Base-by-base conservation (phyloP, 2,113 vertebrate genomes). In the Brachypteracias leptosomus region DNA sequence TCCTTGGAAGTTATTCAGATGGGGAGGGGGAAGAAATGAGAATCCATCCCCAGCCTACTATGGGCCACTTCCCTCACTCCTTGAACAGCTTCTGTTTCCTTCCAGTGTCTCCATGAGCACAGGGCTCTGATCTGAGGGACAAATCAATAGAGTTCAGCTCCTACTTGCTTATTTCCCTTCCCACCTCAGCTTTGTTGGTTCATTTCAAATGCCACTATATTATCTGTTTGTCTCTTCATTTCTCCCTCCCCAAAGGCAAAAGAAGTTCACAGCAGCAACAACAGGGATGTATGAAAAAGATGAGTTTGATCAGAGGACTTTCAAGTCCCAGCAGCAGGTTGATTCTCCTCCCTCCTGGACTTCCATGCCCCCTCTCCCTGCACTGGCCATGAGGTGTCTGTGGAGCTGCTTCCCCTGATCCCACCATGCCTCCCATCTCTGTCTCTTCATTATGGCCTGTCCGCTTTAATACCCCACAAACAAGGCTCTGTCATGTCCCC, bases 301-400 rank as follows among this genome's bases (percentile, higher is more conserved):
- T 97, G 82, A 35, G 77, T 70, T 85, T 85, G 90, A 95, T 96
- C 90, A 89, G 73, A 92, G 86, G 89, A 67, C 47, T 61, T 73
- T 95, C 96, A 72, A 78, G 91, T 75, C 93, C 72, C 74, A 76
- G 46, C 89, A 68, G 70, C 76, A 94, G 93, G 84, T 31, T 91
- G 94, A 91, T 96, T 95, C 85, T 71, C 65, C 70, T 49, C 33
- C 75, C 71, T 89, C 46, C 88, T 7, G 16, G 74, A 6, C 74
- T 28, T 77, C 71, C 71, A 49, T 76, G 89, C 42, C 80, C 76
- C 89, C 52, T 74, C 63, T 36, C 29, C n/a, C 88, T 2, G 49
- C 5, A 63, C 82, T 52, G 92, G 52, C 36, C 10, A 14, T 62
- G 10, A 31, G 82, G 82, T 83, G 35, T 51, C 13, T 17, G n/a